Evolutionary conservation across 64 coral and sea anemone species (phyloP).

Genomic region (Porites australiensis): DNA sequence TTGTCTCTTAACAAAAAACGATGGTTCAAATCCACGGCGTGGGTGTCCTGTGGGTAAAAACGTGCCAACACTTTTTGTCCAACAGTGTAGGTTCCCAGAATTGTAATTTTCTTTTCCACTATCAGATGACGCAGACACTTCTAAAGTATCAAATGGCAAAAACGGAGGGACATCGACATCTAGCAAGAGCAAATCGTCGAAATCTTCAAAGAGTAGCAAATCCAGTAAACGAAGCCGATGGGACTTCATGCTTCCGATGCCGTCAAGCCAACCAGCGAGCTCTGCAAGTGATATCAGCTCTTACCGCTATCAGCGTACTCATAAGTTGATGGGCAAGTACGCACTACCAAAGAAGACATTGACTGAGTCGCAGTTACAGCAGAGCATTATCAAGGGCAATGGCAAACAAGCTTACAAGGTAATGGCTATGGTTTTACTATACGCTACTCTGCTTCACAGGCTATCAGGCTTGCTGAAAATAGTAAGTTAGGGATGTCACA

Average conservation of each 20-base stretch:
- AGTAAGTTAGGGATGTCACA: too few species aligned
- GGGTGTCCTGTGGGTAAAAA: too few species aligned
- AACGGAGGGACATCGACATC: not conserved
- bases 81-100: too few species aligned
- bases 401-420: conserved; percentile 49
- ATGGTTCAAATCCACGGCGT: too few species aligned
- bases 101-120: not conserved
- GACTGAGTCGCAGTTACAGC: not conserved
- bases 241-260: conserved; percentile 90
- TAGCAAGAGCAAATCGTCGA: conserved; percentile 34
- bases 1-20: too few species aligned
- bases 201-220: conserved; percentile 48
- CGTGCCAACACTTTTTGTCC: too few species aligned
- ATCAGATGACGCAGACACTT: conserved; percentile 26
- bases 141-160: conserved; percentile 28
- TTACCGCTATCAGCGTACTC: conserved; percentile 53
- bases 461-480: not conserved
- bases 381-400: conserved; percentile 18
- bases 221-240: conserved; percentile 59
- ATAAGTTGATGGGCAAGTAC: conserved; percentile 53
- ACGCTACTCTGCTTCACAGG: too few species aligned
- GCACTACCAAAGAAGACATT: not conserved
- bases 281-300: conserved; percentile 24
- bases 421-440: not conserved
- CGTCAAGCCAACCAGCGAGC: conserved; percentile 46